These are phyloP conservation scores for Grapholita molesta DNA, from an alignment of 1,140 invertebrate species.

Conservation along the genomic window DNA sequence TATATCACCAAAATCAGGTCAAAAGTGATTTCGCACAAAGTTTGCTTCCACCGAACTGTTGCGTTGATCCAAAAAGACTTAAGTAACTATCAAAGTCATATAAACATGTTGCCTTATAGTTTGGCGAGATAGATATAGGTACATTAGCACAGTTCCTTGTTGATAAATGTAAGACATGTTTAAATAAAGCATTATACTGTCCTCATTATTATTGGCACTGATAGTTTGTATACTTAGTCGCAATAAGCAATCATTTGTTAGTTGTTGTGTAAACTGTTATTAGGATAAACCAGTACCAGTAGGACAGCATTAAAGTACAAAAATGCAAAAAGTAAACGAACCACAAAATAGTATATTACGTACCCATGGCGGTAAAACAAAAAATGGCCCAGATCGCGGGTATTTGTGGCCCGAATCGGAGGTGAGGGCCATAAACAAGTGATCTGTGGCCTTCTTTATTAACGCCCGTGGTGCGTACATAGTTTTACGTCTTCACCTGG, in stretches of 20 bases:
- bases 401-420: no score
- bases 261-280: no score
- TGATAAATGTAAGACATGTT: conserved; percentile 1
- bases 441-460: no score
- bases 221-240: not conserved
- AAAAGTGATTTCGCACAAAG: not conserved
- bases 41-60: not conserved
- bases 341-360: no score
- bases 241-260: not conserved
- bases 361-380: no score
- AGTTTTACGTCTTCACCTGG: no score
- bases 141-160: conserved; percentile 14
- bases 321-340: no score
- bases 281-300: no score
- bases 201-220: conserved; percentile 1
- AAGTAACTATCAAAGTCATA: not conserved
- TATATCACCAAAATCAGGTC: not conserved
- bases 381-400: no score
- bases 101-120: not conserved
- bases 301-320: no score
- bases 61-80: not conserved
- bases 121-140: not conserved
- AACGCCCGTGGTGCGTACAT: no score
- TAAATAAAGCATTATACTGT: conserved; percentile 9
- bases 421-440: no score